Conservation (phyloP, 2,113 vertebrate genomes). For the Uropsilus gracilis region DNA sequence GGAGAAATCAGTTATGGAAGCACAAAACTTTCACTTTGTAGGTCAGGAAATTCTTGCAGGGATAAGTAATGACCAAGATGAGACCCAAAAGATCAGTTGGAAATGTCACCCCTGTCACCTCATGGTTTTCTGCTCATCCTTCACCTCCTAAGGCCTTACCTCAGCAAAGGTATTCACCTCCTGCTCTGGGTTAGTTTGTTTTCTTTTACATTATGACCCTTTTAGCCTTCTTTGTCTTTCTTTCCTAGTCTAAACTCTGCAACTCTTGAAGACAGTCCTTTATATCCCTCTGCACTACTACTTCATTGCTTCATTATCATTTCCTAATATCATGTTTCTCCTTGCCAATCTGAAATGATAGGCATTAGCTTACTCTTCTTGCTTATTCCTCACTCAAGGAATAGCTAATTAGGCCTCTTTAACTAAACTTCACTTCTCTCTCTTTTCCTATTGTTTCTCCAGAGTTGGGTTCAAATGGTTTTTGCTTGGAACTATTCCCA, state of each 20-base stretch:
- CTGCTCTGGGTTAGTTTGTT: neutral
- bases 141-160: neutral
- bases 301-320: neutral
- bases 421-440: neutral
- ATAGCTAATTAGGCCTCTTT: neutral
- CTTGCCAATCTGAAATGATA: neutral
- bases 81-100: neutral
- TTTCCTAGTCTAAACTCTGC: neutral
- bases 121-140: neutral
- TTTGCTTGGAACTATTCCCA: neutral
- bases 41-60: neutral
- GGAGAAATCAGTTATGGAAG: neutral
- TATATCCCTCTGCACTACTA: too few species aligned
- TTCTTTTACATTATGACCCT: neutral
- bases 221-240: neutral
- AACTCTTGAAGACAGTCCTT: too few species aligned
- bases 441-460: neutral
- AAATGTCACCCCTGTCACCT: neutral
- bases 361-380: neutral
- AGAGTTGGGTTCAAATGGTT: neutral
- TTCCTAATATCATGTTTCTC: neutral
- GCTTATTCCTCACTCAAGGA: neutral
- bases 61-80: neutral
- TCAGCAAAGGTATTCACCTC: neutral
- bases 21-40: neutral